Evolutionary conservation across 2,113 vertebrate genomes (phyloP), one percentile per base, ranked within the genome.

Genomic region (Forbesichthys agassizii): DNA sequence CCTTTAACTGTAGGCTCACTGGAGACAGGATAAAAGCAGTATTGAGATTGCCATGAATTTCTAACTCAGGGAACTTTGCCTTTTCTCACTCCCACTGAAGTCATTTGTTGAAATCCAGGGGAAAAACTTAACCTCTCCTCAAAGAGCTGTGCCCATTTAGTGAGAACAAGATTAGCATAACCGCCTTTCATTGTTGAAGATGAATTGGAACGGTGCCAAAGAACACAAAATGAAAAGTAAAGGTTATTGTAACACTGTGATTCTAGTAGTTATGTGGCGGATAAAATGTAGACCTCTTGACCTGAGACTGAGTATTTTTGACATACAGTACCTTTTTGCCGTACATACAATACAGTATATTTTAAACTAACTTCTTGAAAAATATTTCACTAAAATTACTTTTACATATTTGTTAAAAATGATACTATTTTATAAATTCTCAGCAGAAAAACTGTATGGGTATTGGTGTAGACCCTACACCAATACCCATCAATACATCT

Each of bases 21-120:
- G 1, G 72, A 79, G 86, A 84, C 83, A 78, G 79, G 46, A 78
- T 1, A 48, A 52, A 68, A 70, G 62, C 57, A 36, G 71, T 33
- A 4, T 33, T 20, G 54, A 69, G 47, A 77, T 54, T 46, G 61
- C 67, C 72, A 65, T n/a, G 53, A 74, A 69, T 11, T 56, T 62
- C 57, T 68, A 48, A 42, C 54, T 66, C 68, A 68, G 4, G 64
- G 58, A 52, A 47, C 58, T 59, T 75, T 47, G 12, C 8, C 46
- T 67, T 48, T 62, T 65, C 33, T 62, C 20, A 62, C 71, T 51
- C 12, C 9, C n/a, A 33, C 63, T 59, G n/a, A 2, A 36, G 47
- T 51, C n/a, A 10, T 62, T 62, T 48, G 55, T 67, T 62, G 46
- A 68, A 64, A 73, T 47, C 13, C 11, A 61, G 36, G 20, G 10